Conservation (phyloP, 2,113 vertebrate species). For the Micromys minutus region DNA sequence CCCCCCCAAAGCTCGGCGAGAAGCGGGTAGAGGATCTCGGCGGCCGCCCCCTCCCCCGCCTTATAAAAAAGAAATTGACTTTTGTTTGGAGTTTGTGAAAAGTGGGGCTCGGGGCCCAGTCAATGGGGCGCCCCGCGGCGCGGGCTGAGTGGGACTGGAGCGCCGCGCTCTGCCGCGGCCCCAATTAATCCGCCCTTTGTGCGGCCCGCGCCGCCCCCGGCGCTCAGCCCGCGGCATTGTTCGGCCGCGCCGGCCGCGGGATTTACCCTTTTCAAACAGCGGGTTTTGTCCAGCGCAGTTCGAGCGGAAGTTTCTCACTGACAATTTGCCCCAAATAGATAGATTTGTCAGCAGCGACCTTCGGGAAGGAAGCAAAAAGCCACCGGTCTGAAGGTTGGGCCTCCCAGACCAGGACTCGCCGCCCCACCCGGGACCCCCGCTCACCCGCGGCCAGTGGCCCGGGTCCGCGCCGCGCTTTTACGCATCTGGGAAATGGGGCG, state of each 20-base stretch:
- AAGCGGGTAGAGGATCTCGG: conserved; percentile 15
- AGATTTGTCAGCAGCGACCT: conserved; percentile 99
- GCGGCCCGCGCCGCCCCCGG: conserved; percentile 91
- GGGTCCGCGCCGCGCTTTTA: neutral
- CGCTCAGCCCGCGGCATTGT: conserved; percentile 94
- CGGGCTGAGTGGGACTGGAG: conserved; percentile 99
- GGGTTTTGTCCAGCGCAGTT: conserved; percentile 99
- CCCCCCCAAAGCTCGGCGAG: neutral
- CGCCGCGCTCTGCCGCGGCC: conserved; percentile 99
- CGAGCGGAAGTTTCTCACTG: conserved; percentile 99
- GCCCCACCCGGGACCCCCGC: neutral
- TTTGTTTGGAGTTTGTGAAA: conserved; percentile 99
- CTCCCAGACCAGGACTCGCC: neutral
- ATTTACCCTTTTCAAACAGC: conserved; percentile 99
- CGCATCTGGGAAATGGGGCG: conserved; percentile 63
- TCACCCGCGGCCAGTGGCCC: neutral
- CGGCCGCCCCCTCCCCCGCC: conserved; percentile 83
- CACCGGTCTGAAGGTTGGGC: conserved; percentile 78
- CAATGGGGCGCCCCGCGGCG: conserved; percentile 99
- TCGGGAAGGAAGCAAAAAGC: conserved; percentile 88
- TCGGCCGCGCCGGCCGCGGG: conserved; percentile 97
- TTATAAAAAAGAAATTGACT: conserved; percentile 99
- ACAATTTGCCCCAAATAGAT: conserved; percentile 99
- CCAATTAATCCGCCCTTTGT: conserved; percentile 99
- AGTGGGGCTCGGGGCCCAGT: conserved; percentile 99